Percentiles rank a stretch among this genome's conserved stretches.
Conservation (phyloP, 2,888 invertebrate genomes). For the Glaucopsyche alexis region DNA sequence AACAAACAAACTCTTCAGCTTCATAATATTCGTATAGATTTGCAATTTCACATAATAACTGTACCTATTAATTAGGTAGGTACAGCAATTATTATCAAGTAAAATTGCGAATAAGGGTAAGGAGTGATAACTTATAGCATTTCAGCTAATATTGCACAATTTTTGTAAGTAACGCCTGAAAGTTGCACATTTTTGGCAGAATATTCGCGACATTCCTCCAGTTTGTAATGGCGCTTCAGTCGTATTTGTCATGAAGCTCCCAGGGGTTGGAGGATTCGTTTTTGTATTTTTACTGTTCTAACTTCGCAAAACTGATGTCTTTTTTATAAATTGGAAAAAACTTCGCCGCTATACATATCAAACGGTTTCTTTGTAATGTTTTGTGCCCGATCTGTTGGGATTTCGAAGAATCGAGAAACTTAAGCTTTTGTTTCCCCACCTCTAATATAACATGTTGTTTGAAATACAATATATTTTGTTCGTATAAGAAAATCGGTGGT, state of each 20-base stretch:
- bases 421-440: background rate
- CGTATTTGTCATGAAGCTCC: slow-evolving; percentile 54
- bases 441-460: background rate
- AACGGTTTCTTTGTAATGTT: slow-evolving; percentile 40
- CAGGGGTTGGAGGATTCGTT: slow-evolving; percentile 57
- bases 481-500: too few relatives aligned
- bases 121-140: too few relatives aligned
- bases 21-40: too few relatives aligned
- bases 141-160: background rate
- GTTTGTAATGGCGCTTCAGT: slow-evolving; percentile 52
- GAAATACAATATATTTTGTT: background rate
- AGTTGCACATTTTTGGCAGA: slow-evolving; percentile 11
- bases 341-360: slow-evolving; percentile 56
- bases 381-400: slow-evolving; percentile 43
- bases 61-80: too few relatives aligned
- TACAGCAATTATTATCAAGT: too few relatives aligned
- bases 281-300: slow-evolving; percentile 66
- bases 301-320: slow-evolving; percentile 53
- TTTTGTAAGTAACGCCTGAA: background rate
- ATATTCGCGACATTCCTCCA: slow-evolving; percentile 47
- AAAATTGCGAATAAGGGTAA: too few relatives aligned
- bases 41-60: too few relatives aligned
- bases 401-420: slow-evolving; percentile 14
- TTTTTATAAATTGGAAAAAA: slow-evolving; percentile 68
- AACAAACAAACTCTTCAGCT: too few relatives aligned